phyloP scores from a whole-genome alignment of 2,797 vertebrate species.

The Ctenosaura bakeri region DNA sequence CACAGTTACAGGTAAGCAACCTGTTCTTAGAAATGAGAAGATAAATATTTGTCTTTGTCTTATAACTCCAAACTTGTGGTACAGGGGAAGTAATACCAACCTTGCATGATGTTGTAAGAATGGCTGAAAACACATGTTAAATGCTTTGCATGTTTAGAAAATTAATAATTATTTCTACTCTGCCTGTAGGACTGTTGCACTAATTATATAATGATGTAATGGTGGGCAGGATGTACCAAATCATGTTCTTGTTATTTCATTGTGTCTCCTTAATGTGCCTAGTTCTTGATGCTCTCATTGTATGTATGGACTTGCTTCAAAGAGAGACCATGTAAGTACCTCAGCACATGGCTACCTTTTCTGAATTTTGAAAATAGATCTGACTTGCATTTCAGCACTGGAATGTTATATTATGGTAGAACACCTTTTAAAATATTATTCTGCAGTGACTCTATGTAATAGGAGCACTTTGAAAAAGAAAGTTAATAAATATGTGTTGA shows the following conservation, averaged over 20 bases:
- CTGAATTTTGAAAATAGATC: not conserved
- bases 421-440: constrained; percentile 1
- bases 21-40: no score
- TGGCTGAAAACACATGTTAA: not conserved
- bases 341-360: not conserved
- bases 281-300: constrained; percentile 96
- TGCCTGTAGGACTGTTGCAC: not conserved
- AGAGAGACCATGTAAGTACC: constrained; percentile 89
- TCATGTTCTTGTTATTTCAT: not conserved
- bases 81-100: not conserved
- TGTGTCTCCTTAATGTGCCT: constrained; percentile 70
- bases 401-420: not conserved
- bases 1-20: no score
- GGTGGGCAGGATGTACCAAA: not conserved
- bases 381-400: not conserved
- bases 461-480: not conserved
- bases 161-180: no score
- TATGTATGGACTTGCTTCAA: constrained; percentile 95
- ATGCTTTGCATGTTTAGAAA: not conserved
- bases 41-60: no score
- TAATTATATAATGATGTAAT: not conserved
- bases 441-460: not conserved
- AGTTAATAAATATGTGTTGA: not conserved
- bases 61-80: not conserved
- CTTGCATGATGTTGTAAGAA: not conserved